Base-by-base conservation (phyloP, 2,888 invertebrate genomes). In the Calephelis perditalis region DNA sequence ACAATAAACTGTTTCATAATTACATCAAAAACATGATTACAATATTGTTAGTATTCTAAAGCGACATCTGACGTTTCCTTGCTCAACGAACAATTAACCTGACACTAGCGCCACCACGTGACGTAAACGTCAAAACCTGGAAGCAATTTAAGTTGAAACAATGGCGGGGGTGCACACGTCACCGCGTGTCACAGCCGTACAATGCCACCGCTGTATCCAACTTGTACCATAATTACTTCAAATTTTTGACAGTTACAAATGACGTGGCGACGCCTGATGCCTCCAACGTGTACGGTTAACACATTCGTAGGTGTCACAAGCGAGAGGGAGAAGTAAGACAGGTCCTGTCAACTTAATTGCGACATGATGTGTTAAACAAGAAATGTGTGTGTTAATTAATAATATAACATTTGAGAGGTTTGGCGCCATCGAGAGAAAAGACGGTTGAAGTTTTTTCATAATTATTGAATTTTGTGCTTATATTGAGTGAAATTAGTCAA, bases 101-200 rank as follows among this genome's bases (percentile, higher is more conserved):
- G 40, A 4, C 40, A 8, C 5, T 40, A 40, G 40, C 40, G 40
- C 40, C 40, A 40, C 6, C 40, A 40, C 5, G 40, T 49, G 26
- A 49, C 49, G 49, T 49, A 62, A 66, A 64, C 67, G 65, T 70
- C 69, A 72, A 72, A 71, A 68, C 63, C 66, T 67, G 67, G 69
- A 76, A 79, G 76, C 77, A 82, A 82, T 84, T 80, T 78, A 83
- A 81, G 76, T 81, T 82, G 72, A 75, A 79, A 80, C 81, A 82
- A 81, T 79, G 72, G 67, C 65, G 26, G 26, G 72, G 72, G 45
- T 70, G 68, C 70, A 67, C 64, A 66, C 62, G 67, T 67, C 65
- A 66, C 67, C 65, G 62, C 67, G 67, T 66, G 68, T 67, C 65
- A 65, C 60, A 63, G 56, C 36, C 59, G 58, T 56, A 44, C 64